phyloP scores from a whole-genome alignment of 2,113 vertebrate genomes.

The Neofelis nebulosa region DNA sequence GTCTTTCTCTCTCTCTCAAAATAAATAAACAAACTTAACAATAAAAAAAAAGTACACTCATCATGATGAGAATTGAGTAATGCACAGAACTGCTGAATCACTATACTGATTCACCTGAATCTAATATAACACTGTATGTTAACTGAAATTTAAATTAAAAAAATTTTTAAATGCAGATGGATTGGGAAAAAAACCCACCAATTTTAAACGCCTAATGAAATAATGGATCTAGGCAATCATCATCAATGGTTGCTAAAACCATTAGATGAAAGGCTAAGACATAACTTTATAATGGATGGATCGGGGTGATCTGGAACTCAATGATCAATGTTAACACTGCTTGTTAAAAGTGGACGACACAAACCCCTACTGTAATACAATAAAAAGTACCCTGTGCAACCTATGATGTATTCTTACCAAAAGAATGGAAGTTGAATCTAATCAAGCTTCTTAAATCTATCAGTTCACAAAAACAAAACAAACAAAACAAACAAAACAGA shows the following conservation, averaged over 20 bases:
- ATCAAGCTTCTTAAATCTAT: neutral
- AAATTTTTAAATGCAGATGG: neutral
- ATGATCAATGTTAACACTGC: neutral
- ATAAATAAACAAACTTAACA: too few relatives aligned
- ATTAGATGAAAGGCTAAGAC: neutral
- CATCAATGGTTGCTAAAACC: neutral
- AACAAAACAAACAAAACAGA: too few relatives aligned
- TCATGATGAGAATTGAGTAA: neutral
- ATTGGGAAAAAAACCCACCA: neutral
- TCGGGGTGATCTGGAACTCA: neutral
- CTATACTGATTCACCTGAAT: neutral
- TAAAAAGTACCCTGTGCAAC: neutral
- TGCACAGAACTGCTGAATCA: neutral
- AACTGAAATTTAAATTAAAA: neutral
- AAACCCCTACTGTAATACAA: neutral
- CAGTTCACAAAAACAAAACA: neutral
- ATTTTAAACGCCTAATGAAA: constrained; percentile 26
- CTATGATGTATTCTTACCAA: neutral
- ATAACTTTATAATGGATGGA: neutral
- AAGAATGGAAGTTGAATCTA: neutral
- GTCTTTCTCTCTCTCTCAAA: too few relatives aligned
- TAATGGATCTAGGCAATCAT: neutral
- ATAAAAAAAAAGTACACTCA: too few relatives aligned
- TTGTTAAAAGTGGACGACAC: neutral
- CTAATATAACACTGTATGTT: neutral